Percentiles rank a stretch among this genome's conserved stretches.
These are phyloP conservation scores for Fopius arisanus DNA, from an alignment of 1,140 invertebrate genomes.

Conservation along the genomic window DNA sequence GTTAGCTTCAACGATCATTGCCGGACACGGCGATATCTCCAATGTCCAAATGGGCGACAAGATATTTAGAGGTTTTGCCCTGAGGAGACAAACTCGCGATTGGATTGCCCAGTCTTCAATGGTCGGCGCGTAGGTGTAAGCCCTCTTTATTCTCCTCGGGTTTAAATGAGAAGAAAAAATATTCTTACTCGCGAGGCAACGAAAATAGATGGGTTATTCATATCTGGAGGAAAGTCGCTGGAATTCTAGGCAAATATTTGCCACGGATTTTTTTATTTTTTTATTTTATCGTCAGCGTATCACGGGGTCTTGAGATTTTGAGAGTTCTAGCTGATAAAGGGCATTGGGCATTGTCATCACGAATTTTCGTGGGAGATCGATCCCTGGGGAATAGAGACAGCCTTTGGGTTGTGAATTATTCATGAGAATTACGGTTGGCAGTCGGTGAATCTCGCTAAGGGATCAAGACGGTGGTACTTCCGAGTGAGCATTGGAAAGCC, in stretches of 20 bases:
- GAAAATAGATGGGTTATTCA: background rate
- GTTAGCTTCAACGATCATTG: conserved; percentile 15
- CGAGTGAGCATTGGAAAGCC: background rate
- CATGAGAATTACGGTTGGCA: background rate
- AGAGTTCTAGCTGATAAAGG: background rate
- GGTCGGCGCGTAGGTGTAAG: background rate
- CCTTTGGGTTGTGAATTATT: background rate
- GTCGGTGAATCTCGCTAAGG: background rate
- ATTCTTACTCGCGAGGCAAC: background rate
- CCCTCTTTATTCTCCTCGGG: background rate
- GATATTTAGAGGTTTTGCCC: background rate
- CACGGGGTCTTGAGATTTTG: background rate
- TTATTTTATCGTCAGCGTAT: no score
- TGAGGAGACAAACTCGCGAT: background rate
- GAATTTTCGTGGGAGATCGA: background rate
- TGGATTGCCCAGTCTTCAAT: background rate
- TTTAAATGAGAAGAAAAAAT: background rate
- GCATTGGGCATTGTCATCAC: background rate
- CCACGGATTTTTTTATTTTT: background rate
- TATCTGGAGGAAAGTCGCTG: background rate
- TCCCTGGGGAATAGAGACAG: background rate
- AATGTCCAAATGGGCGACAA: background rate
- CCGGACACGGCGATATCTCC: conserved; percentile 22
- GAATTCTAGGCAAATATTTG: background rate
- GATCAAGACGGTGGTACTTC: background rate